phyloP scores from a whole-genome alignment of 2,113 vertebrate genomes.

The Zingel zingel region DNA sequence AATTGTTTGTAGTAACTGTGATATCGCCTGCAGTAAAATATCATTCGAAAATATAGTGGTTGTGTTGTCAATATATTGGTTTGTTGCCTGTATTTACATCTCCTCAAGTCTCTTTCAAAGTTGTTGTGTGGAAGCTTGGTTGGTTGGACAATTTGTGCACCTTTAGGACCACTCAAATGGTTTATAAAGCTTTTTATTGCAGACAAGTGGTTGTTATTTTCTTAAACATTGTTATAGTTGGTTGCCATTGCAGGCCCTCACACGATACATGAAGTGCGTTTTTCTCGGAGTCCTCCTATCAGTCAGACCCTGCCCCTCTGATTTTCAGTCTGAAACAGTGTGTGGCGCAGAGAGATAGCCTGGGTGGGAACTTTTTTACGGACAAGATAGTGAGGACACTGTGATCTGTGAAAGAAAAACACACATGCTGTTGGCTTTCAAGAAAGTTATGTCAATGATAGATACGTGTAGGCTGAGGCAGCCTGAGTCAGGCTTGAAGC shows the following conservation, averaged over 20 bases:
- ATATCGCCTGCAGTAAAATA: background rate
- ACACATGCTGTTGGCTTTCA: background rate
- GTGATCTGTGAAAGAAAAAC: slow-evolving; percentile 27
- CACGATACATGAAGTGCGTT: background rate
- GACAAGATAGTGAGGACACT: slow-evolving; percentile 24
- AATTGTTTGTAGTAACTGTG: background rate
- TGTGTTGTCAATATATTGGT: background rate
- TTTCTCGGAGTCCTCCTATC: slow-evolving; percentile 20
- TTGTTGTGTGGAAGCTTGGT: background rate
- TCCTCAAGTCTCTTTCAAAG: background rate
- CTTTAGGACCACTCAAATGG: slow-evolving; percentile 50
- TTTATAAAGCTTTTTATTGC: slow-evolving; percentile 38
- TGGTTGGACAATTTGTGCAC: slow-evolving; percentile 19
- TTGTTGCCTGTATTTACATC: slow-evolving; percentile 32
- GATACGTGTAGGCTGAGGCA: background rate
- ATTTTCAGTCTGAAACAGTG: slow-evolving; percentile 10
- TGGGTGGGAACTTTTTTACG: slow-evolving; percentile 28
- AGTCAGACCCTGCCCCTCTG: background rate
- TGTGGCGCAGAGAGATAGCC: slow-evolving; percentile 53
- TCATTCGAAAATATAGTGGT: background rate
- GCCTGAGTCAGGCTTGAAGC: background rate
- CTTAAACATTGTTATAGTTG: background rate
- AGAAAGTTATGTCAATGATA: background rate
- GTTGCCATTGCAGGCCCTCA: background rate
- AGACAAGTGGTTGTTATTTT: background rate